These are phyloP conservation scores for Apamea anceps DNA, from an alignment of 2,888 invertebrate genomes.

Conservation along the genomic window DNA sequence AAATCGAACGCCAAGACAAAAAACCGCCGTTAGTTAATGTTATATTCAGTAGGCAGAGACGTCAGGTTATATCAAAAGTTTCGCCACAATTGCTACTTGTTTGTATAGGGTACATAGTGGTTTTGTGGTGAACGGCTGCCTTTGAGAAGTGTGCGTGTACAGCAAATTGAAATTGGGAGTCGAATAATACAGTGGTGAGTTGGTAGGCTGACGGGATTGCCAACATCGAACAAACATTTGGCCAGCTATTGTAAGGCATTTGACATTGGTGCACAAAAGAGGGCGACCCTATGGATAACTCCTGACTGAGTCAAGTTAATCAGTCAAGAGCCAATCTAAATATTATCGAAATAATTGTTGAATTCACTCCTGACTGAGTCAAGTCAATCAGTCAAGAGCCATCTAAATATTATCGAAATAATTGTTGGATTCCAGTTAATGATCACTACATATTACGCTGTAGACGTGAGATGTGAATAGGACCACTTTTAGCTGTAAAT, in stretches of 20 bases:
- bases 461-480: background rate
- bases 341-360: no score
- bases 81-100: conserved; percentile 67
- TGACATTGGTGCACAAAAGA: background rate
- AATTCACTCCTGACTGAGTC: no score
- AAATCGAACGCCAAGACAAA: conserved; percentile 82
- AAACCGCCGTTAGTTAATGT: conserved; percentile 83
- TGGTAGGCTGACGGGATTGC: background rate
- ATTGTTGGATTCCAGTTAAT: background rate
- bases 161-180: conserved; percentile 30
- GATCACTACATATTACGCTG: background rate
- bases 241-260: background rate
- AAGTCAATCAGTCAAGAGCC: background rate
- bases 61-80: conserved; percentile 82
- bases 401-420: background rate
- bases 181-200: conserved; percentile 24
- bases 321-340: background rate
- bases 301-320: no score
- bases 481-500: no score
- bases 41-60: conserved; percentile 85
- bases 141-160: conserved; percentile 19
- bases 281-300: background rate
- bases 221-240: background rate
- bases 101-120: conserved; percentile 35
- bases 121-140: conserved; percentile 24